Percentiles rank a stretch among this genome's conserved stretches.
Evolutionary conservation across 2,888 invertebrate species (phyloP).

Genomic region (Cordylochernes scorpioides): DNA sequence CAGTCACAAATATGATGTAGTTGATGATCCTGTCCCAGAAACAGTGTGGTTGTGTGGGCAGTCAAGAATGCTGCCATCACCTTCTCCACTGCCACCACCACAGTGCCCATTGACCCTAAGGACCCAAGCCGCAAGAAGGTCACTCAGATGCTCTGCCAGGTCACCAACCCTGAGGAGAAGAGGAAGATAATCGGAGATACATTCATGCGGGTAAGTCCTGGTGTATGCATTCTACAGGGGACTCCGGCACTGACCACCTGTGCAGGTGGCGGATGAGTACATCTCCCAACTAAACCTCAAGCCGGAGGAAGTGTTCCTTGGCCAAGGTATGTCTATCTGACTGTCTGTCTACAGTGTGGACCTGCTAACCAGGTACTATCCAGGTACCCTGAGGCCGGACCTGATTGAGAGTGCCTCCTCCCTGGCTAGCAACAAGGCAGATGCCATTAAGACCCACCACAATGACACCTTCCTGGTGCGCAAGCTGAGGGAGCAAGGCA

Average conservation of each 20-base stretch:
- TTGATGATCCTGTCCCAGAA: conserved; percentile 1
- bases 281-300: conserved; percentile 60
- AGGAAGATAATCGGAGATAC: conserved; percentile 95
- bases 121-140: conserved; percentile 31
- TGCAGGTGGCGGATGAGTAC: conserved; percentile 53
- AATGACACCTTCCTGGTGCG: conserved; percentile 89
- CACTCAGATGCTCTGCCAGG: conserved; percentile 59
- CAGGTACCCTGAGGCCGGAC: conserved; percentile 79
- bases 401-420: conserved; percentile 86
- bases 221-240: conserved; percentile 1
- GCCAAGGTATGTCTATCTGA: conserved; percentile 33
- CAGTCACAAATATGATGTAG: conserved; percentile 28
- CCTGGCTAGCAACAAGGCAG: conserved; percentile 54
- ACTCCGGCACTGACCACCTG: background rate
- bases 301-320: conserved; percentile 69
- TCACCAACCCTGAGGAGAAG: conserved; percentile 83
- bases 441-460: conserved; percentile 95
- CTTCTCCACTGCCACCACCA: conserved; percentile 42
- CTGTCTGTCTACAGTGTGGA: conserved; percentile 1
- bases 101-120: conserved; percentile 35
- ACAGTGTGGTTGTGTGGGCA: conserved; percentile 16
- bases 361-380: background rate
- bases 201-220: conserved; percentile 42
- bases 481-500: conserved; percentile 38
- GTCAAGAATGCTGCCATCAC: conserved; percentile 28